A percentile compares a stretch with the other conserved stretches of the same genome.
Conservation (phyloP, 2,888 invertebrate species). For the Aethes cnicana region DNA sequence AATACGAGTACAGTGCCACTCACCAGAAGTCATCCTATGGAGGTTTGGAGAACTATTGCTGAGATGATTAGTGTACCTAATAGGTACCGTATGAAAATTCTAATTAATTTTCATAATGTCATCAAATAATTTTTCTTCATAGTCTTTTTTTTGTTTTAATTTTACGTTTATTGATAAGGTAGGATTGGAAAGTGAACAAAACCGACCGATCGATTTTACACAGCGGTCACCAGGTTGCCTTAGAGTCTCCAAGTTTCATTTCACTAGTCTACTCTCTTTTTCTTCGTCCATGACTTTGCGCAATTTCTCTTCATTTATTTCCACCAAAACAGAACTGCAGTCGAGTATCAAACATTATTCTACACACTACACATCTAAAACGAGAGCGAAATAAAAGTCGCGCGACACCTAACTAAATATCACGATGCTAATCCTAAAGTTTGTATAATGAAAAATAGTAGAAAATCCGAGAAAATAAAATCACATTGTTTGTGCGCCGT, state of each 20-base stretch:
- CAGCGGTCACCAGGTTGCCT: conserved; percentile 27
- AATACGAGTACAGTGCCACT: conserved; percentile 40
- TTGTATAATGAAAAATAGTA: conserved; percentile 79
- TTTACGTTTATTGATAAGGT: conserved; percentile 8
- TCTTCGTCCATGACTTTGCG: conserved; percentile 36
- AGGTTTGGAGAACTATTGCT: conserved; percentile 15
- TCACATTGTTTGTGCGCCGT: conserved; percentile 82
- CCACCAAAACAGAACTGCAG: conserved; percentile 55
- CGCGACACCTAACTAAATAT: conserved; percentile 72
- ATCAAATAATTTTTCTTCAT: conserved; percentile 19
- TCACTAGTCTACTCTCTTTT: conserved; percentile 37
- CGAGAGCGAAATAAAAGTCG: conserved; percentile 53
- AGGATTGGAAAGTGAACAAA: conserved; percentile 27
- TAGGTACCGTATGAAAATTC: conserved; percentile 50
- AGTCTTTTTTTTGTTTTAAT: not conserved
- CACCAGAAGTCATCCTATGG: conserved; percentile 65
- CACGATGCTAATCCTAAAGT: conserved; percentile 74
- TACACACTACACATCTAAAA: conserved; percentile 61
- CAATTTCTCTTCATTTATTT: conserved; percentile 35
- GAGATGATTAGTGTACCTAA: conserved; percentile 24
- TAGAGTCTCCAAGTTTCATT: conserved; percentile 25
- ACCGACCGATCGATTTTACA: conserved; percentile 47
- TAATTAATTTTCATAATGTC: conserved; percentile 57
- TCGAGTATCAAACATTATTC: conserved; percentile 45
- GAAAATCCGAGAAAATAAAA: conserved; percentile 75